Base-by-base conservation (phyloP, 2,797 vertebrate genomes). In the Poeciliopsis turneri region DNA sequence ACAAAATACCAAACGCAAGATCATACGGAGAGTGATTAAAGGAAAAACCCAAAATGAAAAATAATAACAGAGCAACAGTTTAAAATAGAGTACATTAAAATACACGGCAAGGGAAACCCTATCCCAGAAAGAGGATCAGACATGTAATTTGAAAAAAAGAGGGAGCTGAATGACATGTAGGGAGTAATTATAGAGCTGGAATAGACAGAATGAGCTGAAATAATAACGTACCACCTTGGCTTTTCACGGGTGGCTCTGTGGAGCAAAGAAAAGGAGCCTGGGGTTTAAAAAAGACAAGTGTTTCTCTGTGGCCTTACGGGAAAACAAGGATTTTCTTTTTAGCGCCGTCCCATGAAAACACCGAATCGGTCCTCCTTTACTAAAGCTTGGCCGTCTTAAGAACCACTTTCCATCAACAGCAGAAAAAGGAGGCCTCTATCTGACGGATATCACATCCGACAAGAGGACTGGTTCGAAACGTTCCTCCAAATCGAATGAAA, bases 221-320 rank as follows among this genome's bases (percentile, higher is more conserved):
- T 95, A 95, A 95, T 95, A 94, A 95, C 94, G 95, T 93, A 94
- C 92, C 93, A 95, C 94, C 93, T 93, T 90, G 86, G 91, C 89
- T 90, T 91, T 91, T 95, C 93, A 93, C 91, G 84, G 86, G 84
- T 77, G 82, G 83, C 75, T 90, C 82, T 87, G 85, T 89, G 91
- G 90, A 87, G 78, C 41, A 78, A 91, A 82, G 84, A 78, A 87
- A 86, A 87, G 89, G 86, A 91, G 91, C 89, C 89, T 91, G 92
- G 87, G 88, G 90, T 91, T 69, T 91, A 90, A 79, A 90, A 91
- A 83, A 79, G 69, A 78, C 86, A 90, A 80, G 70, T 78, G 74
- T 85, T 88, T 79, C 90, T 86, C 77, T 87, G 75, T 9, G 79
- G 86, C 77, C 68, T 92, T 84, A 93, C 76, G 76, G 93, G 92